phyloP scores from a whole-genome alignment of 1,140 invertebrate species.

The Pseudomyrmex cubaensis region DNA sequence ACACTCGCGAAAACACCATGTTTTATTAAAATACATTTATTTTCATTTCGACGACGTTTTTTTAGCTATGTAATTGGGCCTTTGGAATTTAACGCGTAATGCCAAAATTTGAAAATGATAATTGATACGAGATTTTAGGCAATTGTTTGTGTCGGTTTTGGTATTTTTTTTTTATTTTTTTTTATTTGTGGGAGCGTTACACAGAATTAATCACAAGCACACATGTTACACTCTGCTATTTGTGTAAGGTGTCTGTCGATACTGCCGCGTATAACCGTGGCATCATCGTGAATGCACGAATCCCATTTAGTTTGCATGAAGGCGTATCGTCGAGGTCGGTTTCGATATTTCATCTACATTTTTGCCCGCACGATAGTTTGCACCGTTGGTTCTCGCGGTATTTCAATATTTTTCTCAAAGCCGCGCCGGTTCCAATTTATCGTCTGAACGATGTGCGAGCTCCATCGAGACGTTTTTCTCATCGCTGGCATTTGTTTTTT shows the following conservation, averaged over 20 bases:
- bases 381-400: conserved; percentile 44
- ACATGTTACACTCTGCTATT: conserved; percentile 13
- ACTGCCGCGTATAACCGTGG: not conserved
- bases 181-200: not conserved
- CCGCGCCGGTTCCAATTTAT: conserved; percentile 62
- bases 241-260: not conserved
- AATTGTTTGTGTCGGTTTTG: conserved; percentile 18
- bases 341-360: conserved; percentile 66
- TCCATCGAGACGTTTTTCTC: conserved; percentile 14
- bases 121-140: conserved; percentile 33
- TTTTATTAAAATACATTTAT: conserved; percentile 35
- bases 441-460: conserved; percentile 30
- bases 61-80: conserved; percentile 20
- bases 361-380: conserved; percentile 47
- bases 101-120: conserved; percentile 7
- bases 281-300: conserved; percentile 5
- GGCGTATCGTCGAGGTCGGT: conserved; percentile 18
- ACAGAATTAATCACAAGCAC: conserved; percentile 36
- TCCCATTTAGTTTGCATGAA: conserved; percentile 28
- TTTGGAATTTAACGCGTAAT: conserved; percentile 16
- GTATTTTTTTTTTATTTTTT: conserved; percentile 14
- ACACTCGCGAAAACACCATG: too few relatives aligned
- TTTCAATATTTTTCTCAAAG: conserved; percentile 67
- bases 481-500: not conserved
- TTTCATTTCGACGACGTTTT: conserved; percentile 27